These are phyloP conservation scores for Prenolepis imparis DNA, from an alignment of 2,888 invertebrate genomes.

Conservation along the genomic window DNA sequence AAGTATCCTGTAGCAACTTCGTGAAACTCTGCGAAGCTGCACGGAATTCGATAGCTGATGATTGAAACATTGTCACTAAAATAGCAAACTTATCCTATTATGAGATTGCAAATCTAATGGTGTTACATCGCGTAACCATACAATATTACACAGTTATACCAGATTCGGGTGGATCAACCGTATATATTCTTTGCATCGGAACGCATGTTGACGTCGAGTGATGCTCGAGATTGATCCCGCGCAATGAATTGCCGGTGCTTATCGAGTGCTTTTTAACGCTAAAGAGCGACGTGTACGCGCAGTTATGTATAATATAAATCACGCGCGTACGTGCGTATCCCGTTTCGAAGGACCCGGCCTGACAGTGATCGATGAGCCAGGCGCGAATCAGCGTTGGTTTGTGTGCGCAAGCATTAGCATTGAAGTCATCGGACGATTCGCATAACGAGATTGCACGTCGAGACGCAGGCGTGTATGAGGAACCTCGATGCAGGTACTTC, in stretches of 20 bases:
- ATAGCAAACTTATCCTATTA: slow-evolving; percentile 2
- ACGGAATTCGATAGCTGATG: slow-evolving; percentile 5
- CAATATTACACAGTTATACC: not conserved
- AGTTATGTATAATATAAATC: slow-evolving; percentile 62
- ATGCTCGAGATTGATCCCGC: slow-evolving; percentile 31
- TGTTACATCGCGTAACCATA: not conserved
- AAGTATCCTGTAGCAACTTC: slow-evolving; percentile 4
- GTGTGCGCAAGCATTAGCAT: slow-evolving; percentile 64
- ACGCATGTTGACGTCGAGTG: not conserved
- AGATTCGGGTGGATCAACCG: not conserved
- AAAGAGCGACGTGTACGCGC: not conserved
- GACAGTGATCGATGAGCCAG: slow-evolving; percentile 70
- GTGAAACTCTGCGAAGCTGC: not conserved
- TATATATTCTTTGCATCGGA: not conserved
- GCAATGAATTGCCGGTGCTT: slow-evolving; percentile 24
- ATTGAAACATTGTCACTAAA: slow-evolving; percentile 5
- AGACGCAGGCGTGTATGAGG: slow-evolving; percentile 23
- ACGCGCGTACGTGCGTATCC: slow-evolving; percentile 35
- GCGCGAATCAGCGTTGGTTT: slow-evolving; percentile 41
- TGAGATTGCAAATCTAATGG: slow-evolving; percentile 17
- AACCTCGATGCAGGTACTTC: not conserved
- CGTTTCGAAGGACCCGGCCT: slow-evolving; percentile 55
- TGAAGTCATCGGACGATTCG: slow-evolving; percentile 66
- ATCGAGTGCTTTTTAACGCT: slow-evolving; percentile 28
- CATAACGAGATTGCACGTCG: slow-evolving; percentile 67